These are phyloP conservation scores for Grammatotria lemairii DNA, from an alignment of 2,113 vertebrate genomes.

Conservation along the genomic window DNA sequence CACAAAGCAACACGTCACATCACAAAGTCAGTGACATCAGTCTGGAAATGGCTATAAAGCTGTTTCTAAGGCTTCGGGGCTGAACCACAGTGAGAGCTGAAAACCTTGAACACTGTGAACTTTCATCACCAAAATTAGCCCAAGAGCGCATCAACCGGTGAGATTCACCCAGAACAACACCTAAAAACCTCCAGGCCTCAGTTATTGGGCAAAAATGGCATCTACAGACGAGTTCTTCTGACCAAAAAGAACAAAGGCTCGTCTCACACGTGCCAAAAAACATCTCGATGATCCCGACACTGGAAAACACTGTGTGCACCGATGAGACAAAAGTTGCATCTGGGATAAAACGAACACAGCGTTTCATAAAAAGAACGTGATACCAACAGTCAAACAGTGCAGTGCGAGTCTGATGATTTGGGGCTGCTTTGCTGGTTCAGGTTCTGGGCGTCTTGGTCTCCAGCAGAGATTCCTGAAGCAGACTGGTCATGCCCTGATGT, in stretches of 20 bases:
- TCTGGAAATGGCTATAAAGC: not conserved
- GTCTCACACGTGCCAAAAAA: fast-evolving
- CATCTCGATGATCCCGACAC: not conserved
- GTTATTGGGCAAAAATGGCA: not conserved
- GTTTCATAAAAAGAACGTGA: not conserved
- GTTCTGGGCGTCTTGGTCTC: not conserved
- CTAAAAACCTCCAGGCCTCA: not conserved
- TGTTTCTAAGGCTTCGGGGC: not conserved
- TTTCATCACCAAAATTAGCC: not conserved
- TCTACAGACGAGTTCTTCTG: not conserved
- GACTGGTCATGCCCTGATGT: not conserved
- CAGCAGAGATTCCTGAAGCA: not conserved
- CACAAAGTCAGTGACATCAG: not conserved
- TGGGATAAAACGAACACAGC: not conserved
- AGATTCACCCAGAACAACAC: not conserved
- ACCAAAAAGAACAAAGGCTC: not conserved
- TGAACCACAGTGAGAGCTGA: not conserved
- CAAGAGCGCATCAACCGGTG: not conserved
- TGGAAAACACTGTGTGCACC: not conserved
- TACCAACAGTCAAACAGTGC: not conserved
- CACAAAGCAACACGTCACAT: not conserved
- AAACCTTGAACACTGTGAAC: not conserved
- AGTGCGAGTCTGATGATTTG: not conserved
- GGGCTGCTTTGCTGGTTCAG: not conserved
- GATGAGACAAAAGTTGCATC: not conserved